Conservation (phyloP, 2,113 vertebrate genomes). For the Brevimyrus niger region DNA sequence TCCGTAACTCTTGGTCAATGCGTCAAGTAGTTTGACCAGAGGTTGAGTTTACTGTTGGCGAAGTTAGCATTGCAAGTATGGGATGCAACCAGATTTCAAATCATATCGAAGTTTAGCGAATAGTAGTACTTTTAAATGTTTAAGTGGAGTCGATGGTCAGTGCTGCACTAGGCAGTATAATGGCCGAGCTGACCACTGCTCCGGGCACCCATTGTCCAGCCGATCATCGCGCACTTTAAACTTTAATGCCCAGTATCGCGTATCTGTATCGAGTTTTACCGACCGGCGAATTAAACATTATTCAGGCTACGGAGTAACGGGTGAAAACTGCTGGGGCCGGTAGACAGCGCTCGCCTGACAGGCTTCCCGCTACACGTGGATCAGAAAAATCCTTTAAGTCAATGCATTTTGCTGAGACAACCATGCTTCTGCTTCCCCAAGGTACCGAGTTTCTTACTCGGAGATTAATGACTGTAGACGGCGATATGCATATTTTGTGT, state of each 20-base stretch:
- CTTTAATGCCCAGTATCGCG: neutral
- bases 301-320: neutral
- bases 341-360: neutral
- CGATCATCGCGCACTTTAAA: neutral
- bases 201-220: constrained; percentile 4
- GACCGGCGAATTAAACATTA: neutral
- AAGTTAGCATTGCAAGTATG: neutral
- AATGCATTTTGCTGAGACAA: neutral
- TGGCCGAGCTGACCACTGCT: constrained; percentile 20
- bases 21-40: neutral
- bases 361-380: neutral
- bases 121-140: neutral
- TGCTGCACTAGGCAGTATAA: neutral
- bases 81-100: neutral
- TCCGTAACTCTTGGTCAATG: neutral
- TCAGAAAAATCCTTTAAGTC: neutral
- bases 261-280: neutral
- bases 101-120: neutral
- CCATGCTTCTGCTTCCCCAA: neutral
- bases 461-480: neutral
- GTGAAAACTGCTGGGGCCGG: neutral
- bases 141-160: neutral
- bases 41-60: neutral
- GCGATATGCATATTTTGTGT: neutral
- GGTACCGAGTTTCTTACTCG: too few relatives aligned